Evolutionary conservation across 2,797 vertebrate genomes (phyloP), one percentile per base, ranked within the genome.

Genomic region (Lacerta viridis): DNA sequence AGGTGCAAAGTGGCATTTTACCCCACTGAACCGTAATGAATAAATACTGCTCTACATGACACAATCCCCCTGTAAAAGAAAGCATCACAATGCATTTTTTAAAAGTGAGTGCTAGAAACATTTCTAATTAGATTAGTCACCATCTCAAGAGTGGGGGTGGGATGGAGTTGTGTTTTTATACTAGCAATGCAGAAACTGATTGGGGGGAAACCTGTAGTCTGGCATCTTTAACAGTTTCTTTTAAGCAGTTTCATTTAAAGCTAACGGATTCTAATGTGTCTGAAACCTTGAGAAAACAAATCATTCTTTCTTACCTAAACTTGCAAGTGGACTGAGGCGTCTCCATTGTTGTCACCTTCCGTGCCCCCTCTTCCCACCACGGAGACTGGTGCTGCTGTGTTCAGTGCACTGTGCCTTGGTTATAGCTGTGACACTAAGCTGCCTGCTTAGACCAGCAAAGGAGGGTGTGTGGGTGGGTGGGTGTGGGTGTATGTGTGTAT

Each of bases 251-350:
- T 3, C 1, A 90, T 93, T 91, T 87, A 85, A 89, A 89, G 84
- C 91, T 82, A 91, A 71, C 81, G 83, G 88, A 93, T 94, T 89
- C 89, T 90, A 94, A 93, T 85, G 95, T 90, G 81, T 95, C 94
- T 92, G 87, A 92, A 89, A 92, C 84, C 87, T 90, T 6, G 23
- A 36, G 88, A 83, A 88, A 85, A 87, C 88, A 94, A 95, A 96
- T 93, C 6, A 86, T 77, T 94, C 91, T 93, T 91, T 93, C 96
- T 97, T 97, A 97, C 97, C 96, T 94, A 94, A 97, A 97, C 96
- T 97, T 97, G 95, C 94, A 94, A 90, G 94, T 92, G 94, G 95
- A 94, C 93, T 84, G 85, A 91, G 95, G 93, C 96, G 94, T 95
- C 93, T 95, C 90, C 94, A 91, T 94, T 95, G 95, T 92, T 93